Evolutionary conservation across 1,140 invertebrate genomes (phyloP).

Genomic region (Lutraria rhynchaena): DNA sequence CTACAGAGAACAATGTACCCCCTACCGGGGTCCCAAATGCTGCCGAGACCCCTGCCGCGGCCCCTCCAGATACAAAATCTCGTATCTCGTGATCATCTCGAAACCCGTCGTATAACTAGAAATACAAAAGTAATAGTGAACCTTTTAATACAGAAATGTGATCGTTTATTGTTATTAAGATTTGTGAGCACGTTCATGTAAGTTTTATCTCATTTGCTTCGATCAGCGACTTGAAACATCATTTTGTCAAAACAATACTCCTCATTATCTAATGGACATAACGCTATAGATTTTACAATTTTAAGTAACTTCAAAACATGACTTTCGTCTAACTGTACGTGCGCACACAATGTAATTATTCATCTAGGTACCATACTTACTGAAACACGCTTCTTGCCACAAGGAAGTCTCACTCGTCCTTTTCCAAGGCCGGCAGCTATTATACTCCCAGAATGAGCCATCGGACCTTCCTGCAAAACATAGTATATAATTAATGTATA

Average conservation of each 20-base stretch:
- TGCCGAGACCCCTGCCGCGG: slow-evolving; percentile 96
- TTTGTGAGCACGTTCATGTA: too few relatives aligned
- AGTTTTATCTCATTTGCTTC: too few relatives aligned
- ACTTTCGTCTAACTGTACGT: too few relatives aligned
- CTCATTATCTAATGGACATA: too few relatives aligned
- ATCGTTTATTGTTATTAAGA: too few relatives aligned
- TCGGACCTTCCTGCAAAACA: slow-evolving; percentile 94
- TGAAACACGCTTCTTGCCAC: slow-evolving; percentile 59
- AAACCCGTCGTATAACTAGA: slow-evolving; percentile 90
- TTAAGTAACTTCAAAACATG: too few relatives aligned
- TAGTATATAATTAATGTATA: not conserved
- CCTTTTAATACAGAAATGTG: too few relatives aligned
- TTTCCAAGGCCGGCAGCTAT: slow-evolving; percentile 98
- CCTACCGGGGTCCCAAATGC: slow-evolving; percentile 99
- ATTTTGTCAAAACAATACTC: too few relatives aligned
- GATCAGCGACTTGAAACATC: too few relatives aligned
- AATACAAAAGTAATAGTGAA: slow-evolving; percentile 43
- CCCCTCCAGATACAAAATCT: slow-evolving; percentile 98
- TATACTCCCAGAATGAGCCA: slow-evolving; percentile 99
- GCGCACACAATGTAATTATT: too few relatives aligned
- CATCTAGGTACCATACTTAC: too few relatives aligned
- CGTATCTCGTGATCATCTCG: slow-evolving; percentile 95
- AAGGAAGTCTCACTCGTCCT: slow-evolving; percentile 87
- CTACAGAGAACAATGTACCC: slow-evolving; percentile 97
- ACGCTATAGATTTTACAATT: too few relatives aligned